Evolutionary conservation across 2,888 invertebrate genomes (phyloP).

Genomic region (Eupithecia insigniata): DNA sequence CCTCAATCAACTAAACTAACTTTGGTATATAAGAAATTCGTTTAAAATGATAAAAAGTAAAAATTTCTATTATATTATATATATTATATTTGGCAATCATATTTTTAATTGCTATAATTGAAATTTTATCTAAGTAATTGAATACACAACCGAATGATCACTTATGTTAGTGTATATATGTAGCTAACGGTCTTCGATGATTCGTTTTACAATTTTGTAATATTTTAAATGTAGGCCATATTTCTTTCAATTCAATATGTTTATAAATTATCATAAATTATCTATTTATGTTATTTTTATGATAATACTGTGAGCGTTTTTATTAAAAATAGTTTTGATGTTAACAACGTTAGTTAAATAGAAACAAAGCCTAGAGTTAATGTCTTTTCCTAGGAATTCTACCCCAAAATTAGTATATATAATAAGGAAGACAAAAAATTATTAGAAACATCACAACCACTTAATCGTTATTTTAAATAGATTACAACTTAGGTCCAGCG

Average conservation of each 20-base stretch:
- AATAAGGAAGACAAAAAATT: constrained; percentile 74
- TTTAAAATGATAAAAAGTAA: constrained; percentile 30
- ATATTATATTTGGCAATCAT: constrained; percentile 67
- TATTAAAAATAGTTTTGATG: constrained; percentile 58
- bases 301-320: constrained; percentile 50
- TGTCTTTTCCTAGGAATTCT: constrained; percentile 82
- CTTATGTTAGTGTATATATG: constrained; percentile 65
- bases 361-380: constrained; percentile 59
- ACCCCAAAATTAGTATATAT: constrained; percentile 72
- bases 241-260: neutral
- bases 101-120: constrained; percentile 55
- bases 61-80: no score
- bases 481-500: constrained; percentile 57
- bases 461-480: constrained; percentile 61
- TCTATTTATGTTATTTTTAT: constrained; percentile 6
- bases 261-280: no score
- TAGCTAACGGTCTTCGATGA: constrained; percentile 16
- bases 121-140: constrained; percentile 71
- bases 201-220: neutral
- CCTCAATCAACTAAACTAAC: constrained; percentile 9
- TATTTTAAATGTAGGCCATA: neutral
- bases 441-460: constrained; percentile 78
- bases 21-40: constrained; percentile 10
- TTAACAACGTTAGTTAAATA: constrained; percentile 51
- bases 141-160: constrained; percentile 82